Base-by-base conservation (phyloP, 2,888 invertebrate species). In the Laspeyria flexula region DNA sequence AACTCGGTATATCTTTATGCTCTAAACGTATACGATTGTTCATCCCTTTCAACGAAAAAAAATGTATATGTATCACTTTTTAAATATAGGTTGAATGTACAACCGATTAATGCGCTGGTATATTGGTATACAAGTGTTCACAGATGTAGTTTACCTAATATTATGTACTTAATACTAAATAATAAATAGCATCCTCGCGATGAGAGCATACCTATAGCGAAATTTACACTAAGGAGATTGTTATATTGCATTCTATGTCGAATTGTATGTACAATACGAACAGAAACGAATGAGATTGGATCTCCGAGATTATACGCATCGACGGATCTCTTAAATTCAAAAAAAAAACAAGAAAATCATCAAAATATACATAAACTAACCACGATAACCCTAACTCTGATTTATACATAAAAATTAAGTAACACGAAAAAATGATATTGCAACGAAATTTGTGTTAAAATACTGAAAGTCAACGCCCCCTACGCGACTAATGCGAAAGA, bases 1-100 rank as follows among this genome's bases (percentile, higher is more conserved):
- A 76, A 81, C 79, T 77, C 74, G 73, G 77, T 83, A 88, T 79
- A 86, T 79, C 73, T 80, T 83, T 83, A 85, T 76, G 82, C 74
- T 76, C 87, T 89, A 95, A 94, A 95, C 95, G 95, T 95, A 95
- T 95, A 95, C 95, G 94, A 94, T 93, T 95, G 94, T 95, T 86
- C 77, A 85, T 84, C 84, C 85, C 90, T 89, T 90, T 89, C 79
- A 88, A 88, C 65, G 81, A 87, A 86, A 85, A n/a, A 86, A 83
- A 73, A 84, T 85, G 85, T 88, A 88, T 85, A 90, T 74, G 71
- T 88, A 87, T 86, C 82, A 83, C 83, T 79, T 86, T 79, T 79
- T 83, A 83, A 85, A 86, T 84, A 88, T 82, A 83, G 81, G 80
- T 81, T 80, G 84, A 79, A 74, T 77, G 69, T 73, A 76, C 83